Evolutionary conservation across 2,113 vertebrate species (phyloP).

Genomic region (Oncorhynchus kisutch): DNA sequence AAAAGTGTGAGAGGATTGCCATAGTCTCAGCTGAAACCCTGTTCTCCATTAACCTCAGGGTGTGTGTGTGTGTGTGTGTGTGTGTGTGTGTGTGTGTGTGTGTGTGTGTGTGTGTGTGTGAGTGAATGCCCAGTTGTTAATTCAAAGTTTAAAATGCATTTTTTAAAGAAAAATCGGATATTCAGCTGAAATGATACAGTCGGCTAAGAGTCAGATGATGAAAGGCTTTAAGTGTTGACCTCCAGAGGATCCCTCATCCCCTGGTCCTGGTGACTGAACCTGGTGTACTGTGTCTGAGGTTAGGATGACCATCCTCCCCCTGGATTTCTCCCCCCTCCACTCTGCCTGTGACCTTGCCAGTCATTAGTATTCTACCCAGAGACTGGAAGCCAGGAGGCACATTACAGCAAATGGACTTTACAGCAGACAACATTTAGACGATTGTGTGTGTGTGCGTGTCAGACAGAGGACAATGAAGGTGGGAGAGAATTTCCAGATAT

Average conservation of each 20-base stretch:
- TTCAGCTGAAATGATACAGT: not conserved
- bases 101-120: not conserved
- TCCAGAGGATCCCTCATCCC: not conserved
- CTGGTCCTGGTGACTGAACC: not conserved
- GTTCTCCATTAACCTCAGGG: slow-evolving; percentile 3
- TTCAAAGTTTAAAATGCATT: not conserved
- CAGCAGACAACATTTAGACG: slow-evolving; percentile 73
- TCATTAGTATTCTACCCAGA: slow-evolving; percentile 73
- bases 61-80: not conserved
- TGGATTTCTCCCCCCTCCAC: slow-evolving; percentile 47
- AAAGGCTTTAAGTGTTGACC: slow-evolving; percentile 15
- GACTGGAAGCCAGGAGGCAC: slow-evolving; percentile 44
- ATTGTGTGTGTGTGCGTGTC: slow-evolving; percentile 58
- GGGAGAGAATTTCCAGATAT: not conserved
- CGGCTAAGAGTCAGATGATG: not conserved
- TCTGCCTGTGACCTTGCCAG: slow-evolving; percentile 43
- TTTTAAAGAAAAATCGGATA: not conserved
- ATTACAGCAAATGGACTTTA: slow-evolving; percentile 76
- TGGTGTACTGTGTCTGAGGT: slow-evolving; percentile 20
- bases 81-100: slow-evolving; percentile 1
- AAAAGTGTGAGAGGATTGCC: slow-evolving; percentile 13
- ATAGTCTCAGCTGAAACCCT: not conserved
- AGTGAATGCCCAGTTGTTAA: not conserved
- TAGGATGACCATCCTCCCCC: slow-evolving; percentile 28
- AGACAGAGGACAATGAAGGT: not conserved